Conservation (phyloP, 2,888 invertebrate genomes). For the Mythimna impura region DNA sequence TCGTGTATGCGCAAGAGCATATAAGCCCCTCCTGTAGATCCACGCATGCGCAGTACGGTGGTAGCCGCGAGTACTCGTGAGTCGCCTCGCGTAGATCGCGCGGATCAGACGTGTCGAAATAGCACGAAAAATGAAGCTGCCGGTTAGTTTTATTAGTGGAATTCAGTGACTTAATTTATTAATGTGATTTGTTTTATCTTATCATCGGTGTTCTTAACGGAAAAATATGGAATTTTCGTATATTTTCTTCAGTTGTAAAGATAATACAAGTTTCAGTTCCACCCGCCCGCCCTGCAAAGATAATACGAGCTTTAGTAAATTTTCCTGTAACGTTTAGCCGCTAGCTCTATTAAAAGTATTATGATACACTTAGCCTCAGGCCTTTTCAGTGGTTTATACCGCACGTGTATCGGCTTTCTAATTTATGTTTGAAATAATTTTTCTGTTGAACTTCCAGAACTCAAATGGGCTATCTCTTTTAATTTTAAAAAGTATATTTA, state of each 20-base stretch:
- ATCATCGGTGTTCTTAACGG: not conserved
- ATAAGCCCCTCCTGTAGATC: conserved; percentile 48
- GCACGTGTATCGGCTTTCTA: too few relatives aligned
- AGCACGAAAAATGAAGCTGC: conserved; percentile 55
- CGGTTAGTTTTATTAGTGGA: conserved; percentile 61
- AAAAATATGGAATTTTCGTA: not conserved
- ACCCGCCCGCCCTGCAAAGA: conserved; percentile 4
- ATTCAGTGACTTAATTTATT: conserved; percentile 39
- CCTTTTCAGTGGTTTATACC: too few relatives aligned
- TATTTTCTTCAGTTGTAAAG: not conserved
- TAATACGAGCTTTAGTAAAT: not conserved
- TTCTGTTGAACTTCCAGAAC: too few relatives aligned
- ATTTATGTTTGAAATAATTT: too few relatives aligned
- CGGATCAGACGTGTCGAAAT: conserved; percentile 35
- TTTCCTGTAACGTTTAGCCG: not conserved
- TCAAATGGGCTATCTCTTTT: too few relatives aligned
- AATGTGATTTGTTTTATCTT: conserved; percentile 9
- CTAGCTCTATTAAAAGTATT: not conserved
- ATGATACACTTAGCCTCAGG: not conserved
- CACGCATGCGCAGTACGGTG: conserved; percentile 48
- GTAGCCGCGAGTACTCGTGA: conserved; percentile 21
- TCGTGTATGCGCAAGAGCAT: conserved; percentile 60
- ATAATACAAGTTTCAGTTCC: conserved; percentile 9
- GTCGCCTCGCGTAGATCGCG: conserved; percentile 38
- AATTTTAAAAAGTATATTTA: too few relatives aligned